These are phyloP conservation scores for Callyntrura sp. DNA, from an alignment of 2,888 invertebrate species.

Conservation along the genomic window DNA sequence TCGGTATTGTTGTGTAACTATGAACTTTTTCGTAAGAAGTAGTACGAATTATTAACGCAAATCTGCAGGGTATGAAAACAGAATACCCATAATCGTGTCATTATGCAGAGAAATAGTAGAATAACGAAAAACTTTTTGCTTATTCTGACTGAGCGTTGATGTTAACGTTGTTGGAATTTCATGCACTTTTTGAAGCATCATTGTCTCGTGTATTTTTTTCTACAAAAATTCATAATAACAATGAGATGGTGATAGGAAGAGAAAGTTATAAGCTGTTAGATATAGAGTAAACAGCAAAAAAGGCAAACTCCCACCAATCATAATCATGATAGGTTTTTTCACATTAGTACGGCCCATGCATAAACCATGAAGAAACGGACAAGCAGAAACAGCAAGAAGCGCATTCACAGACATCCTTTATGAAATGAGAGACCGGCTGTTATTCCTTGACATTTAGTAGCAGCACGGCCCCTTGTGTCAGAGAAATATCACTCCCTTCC, in stretches of 20 bases:
- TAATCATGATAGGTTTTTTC: constrained; percentile 24
- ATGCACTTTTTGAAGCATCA: not conserved
- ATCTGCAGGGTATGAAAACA: constrained; percentile 46
- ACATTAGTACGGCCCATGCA: constrained; percentile 54
- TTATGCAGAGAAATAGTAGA: not conserved
- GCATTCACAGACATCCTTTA: not conserved
- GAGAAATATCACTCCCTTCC: constrained; percentile 72
- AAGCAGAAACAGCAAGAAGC: constrained; percentile 10
- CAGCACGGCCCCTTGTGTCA: constrained; percentile 72
- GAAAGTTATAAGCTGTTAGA: no score
- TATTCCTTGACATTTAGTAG: constrained; percentile 71
- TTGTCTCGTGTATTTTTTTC: not conserved
- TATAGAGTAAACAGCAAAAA: not conserved
- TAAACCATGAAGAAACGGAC: constrained; percentile 47
- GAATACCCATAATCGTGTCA: constrained; percentile 41
- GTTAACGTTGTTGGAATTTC: not conserved
- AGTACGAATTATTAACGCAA: constrained; percentile 16
- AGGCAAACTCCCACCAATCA: constrained; percentile 29
- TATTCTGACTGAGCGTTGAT: not conserved
- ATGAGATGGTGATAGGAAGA: not conserved
- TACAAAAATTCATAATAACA: constrained; percentile 8
- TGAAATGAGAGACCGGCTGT: constrained; percentile 56
- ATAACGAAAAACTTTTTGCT: not conserved
- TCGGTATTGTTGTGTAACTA: constrained; percentile 31
- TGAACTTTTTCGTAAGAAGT: constrained; percentile 4